Evolutionary conservation across 2,113 vertebrate genomes (phyloP).

Genomic region (Toxostoma redivivum): DNA sequence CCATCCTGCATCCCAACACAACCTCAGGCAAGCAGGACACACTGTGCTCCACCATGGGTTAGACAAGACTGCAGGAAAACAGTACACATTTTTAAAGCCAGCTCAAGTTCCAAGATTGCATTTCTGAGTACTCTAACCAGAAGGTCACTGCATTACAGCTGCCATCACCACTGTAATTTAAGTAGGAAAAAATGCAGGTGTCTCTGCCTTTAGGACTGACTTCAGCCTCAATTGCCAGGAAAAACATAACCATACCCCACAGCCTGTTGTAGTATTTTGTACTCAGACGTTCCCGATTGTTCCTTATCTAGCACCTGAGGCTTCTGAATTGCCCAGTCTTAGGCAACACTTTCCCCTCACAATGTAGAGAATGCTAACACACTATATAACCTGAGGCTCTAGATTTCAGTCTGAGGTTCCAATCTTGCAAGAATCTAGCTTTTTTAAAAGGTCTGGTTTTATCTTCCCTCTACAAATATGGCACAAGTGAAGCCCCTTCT

Average conservation of each 20-base stretch:
- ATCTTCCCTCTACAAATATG: not conserved
- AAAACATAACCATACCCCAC: not conserved
- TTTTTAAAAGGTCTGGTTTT: not conserved
- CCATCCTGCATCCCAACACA: not conserved
- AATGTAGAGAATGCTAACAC: not conserved
- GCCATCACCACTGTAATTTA: not conserved
- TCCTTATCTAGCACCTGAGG: not conserved
- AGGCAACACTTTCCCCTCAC: not conserved
- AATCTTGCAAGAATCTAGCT: not conserved
- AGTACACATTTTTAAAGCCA: not conserved
- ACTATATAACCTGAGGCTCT: not conserved
- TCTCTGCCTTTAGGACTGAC: not conserved
- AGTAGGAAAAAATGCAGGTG: not conserved
- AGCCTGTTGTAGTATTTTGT: not conserved
- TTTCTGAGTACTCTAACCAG: not conserved
- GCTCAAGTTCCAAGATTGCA: not conserved
- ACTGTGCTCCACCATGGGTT: rapidly evolving
- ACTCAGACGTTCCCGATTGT: not conserved
- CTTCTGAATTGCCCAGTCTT: not conserved
- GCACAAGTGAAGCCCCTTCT: not conserved
- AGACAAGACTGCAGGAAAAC: not conserved
- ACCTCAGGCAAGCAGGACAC: not conserved
- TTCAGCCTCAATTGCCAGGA: not conserved
- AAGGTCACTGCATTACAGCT: not conserved
- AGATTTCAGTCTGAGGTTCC: not conserved